Evolutionary conservation across 1,140 invertebrate genomes (phyloP), one percentile per base, ranked within the genome.

Genomic region (Drosophila lowei): DNA sequence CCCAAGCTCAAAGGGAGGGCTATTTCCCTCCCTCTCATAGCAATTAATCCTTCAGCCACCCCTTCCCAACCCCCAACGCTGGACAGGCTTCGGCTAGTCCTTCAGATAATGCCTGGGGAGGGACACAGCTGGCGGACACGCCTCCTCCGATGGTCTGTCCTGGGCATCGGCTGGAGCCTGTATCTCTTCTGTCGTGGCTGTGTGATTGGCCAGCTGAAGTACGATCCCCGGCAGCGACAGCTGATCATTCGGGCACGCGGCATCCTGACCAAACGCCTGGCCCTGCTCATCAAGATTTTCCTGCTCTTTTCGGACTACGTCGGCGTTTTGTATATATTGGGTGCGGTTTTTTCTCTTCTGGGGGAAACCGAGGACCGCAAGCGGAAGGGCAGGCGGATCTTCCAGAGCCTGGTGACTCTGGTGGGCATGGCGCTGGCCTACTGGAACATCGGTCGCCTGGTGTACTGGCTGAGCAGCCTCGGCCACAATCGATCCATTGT

Each of bases 401-500:
- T 34, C 11, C 3, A 38, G 34, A 38, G 11, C 5, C 9, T 47
- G 16, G 2, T 11, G 16, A n/a, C 1, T 41, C 2, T 21, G 0
- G 16, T 60, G 23, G 3, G 11, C 3, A 3, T 16, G 23, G 7
- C 8, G 6, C 3, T 42, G 9, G 5, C 21, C 5, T 5, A 25
- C 41, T 55, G 58, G 49, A 54, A 54, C 7, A n/a, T n/a, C 3
- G 18, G 0, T 0, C 61, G 21, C 4, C 3, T 63, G 4, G 9
- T 34, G n/a, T 13, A 0, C 6, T 59, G 54, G 42, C 11, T 63
- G n/a, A 34, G 11, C 0, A 63, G 30, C 7, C 21, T 28, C 1
- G 0, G 11, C 5, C 47, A 56, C 42, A 63, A 59, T 63, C 28
- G 43, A 5, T 38, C 11, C 2, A 11, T 59, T 34, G 61, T 59